Evolutionary conservation across 2,797 vertebrate species (phyloP).

Genomic region (Myotis daubentonii): DNA sequence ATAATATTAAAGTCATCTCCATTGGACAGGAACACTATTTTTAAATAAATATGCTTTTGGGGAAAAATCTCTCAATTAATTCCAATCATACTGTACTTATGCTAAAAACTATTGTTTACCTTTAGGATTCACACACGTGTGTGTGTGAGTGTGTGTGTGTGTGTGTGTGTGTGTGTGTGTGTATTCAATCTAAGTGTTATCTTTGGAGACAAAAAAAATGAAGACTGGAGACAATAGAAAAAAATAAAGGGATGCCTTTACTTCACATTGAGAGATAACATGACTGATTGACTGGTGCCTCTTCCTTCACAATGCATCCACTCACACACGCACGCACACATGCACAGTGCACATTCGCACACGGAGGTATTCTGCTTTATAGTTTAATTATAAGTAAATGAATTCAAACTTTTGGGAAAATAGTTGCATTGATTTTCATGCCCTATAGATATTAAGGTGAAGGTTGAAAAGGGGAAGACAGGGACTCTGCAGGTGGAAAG

Average conservation of each 20-base stretch:
- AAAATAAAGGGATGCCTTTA: background rate
- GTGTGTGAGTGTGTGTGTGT: background rate
- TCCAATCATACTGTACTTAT: background rate
- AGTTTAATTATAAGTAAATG: background rate
- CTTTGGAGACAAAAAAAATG: background rate
- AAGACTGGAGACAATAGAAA: background rate
- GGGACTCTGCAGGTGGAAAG: background rate
- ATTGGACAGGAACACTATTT: background rate
- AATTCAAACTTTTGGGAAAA: background rate
- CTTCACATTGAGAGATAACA: background rate
- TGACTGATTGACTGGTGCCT: background rate
- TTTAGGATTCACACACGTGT: background rate
- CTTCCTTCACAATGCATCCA: background rate
- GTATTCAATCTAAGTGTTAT: background rate
- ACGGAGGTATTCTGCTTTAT: background rate
- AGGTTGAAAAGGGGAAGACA: background rate
- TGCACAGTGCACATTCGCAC: background rate
- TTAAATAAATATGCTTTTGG: background rate
- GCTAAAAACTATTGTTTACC: background rate
- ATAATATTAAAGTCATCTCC: background rate
- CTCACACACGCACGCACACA: fast-evolving
- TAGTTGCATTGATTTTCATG: background rate
- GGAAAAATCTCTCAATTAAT: background rate
- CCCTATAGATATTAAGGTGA: background rate
- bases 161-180: background rate